Base-by-base conservation (phyloP, 1,140 invertebrate genomes). In the Acromyrmex heyeri region DNA sequence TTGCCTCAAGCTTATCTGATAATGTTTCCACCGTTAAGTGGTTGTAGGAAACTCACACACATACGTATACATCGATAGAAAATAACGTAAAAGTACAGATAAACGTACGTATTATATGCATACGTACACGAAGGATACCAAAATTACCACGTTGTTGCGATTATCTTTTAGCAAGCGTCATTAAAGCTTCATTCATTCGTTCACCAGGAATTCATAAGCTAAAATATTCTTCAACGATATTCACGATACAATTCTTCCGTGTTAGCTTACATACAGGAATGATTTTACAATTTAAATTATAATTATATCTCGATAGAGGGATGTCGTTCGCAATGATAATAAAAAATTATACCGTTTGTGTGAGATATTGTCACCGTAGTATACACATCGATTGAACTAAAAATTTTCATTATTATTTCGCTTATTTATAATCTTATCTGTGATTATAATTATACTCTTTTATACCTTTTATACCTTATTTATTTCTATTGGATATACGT, bases 41-140 rank as follows among this genome's bases (percentile, higher is more conserved):
- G 18, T 24, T 27, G 14, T 18, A 24, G 62, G 77, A 79, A 79
- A 79, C 77, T 79, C n/a, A 69, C 69, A 55, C 50, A 88, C 34
- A 87, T 76, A 87, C 75, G 50, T 76, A 88, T 34, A 88, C 75
- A 87, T 64, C 14, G 38, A 87, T 75, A 67, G 64, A 50, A 57
- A 62, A 34, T 82, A 21, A 38, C 62, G 16, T 53, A 57, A 69
- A 72, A 50, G 24, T 61, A 77, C 61, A 48, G 50, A 27, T 55
- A 57, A 62, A 44, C 27, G 48, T 85, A 24, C 85, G 1, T 88
- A 48, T 48, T 55, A 34, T 79, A 72, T 61, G 44, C 55, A 16
- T 86, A 24, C 50, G 57, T 72, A 79, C 70, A 81, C 72, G 14
- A 34, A 18, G 16, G 21, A 38, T 61, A 38, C 34, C 14, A 61